phyloP scores from a whole-genome alignment of 2,797 vertebrate genomes.

The Pipistrellus pipistrellus region DNA sequence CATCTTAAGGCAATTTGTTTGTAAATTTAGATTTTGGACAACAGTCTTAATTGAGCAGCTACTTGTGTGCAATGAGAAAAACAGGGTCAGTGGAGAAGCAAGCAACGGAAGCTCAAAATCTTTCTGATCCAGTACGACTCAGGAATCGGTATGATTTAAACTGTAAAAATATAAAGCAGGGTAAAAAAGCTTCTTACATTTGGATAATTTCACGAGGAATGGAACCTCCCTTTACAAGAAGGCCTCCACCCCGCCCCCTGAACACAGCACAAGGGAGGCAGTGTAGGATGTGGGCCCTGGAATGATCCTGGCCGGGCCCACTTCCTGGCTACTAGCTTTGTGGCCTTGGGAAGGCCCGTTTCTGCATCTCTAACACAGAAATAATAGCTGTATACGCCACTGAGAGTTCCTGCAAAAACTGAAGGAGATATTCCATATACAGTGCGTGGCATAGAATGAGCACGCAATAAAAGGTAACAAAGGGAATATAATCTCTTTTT shows the following conservation, averaged over 20 bases:
- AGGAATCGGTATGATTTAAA: constrained; percentile 30
- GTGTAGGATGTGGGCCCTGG: accelerated
- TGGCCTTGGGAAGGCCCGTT: neutral
- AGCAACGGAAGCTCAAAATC: constrained; percentile 48
- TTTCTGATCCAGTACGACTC: constrained; percentile 36
- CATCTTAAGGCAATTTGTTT: constrained; percentile 51
- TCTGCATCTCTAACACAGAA: neutral
- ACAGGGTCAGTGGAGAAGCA: constrained; percentile 47
- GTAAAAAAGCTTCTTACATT: neutral
- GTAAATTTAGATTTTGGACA: constrained; percentile 62
- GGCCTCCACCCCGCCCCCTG: neutral
- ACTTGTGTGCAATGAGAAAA: constrained; percentile 31
- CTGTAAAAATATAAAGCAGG: constrained; percentile 15
- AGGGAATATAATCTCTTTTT: neutral
- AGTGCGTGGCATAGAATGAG: neutral
- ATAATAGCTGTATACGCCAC: neutral
- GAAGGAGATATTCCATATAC: neutral
- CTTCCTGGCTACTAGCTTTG: neutral
- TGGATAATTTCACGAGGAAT: neutral
- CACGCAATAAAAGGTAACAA: neutral
- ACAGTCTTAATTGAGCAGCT: constrained; percentile 48
- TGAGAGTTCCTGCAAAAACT: neutral
- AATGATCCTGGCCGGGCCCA: neutral
- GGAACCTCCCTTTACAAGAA: neutral
- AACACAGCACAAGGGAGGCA: neutral